These are phyloP conservation scores for Vanessa tameamea DNA, from an alignment of 1,140 invertebrate species.

Conservation along the genomic window DNA sequence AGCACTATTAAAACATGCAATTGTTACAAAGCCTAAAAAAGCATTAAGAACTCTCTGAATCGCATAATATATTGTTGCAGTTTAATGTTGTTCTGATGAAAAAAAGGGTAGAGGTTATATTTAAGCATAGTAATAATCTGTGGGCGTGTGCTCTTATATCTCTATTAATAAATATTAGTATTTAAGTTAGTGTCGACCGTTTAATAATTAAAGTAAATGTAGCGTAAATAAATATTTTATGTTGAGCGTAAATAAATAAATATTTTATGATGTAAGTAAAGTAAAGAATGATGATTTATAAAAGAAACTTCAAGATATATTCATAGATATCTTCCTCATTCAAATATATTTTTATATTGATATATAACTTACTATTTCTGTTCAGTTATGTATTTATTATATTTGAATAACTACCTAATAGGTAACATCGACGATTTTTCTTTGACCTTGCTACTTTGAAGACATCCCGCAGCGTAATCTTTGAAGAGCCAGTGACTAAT, in stretches of 20 bases:
- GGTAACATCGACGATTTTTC: conserved; percentile 8
- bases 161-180: no score
- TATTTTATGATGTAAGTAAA: no score
- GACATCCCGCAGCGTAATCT: conserved; percentile 4
- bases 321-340: no score
- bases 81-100: background rate
- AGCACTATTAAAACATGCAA: conserved; percentile 5
- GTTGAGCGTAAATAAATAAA: no score
- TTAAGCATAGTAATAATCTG: no score
- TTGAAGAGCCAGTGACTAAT: conserved; percentile 34
- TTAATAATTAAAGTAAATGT: no score
- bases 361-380: background rate
- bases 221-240: no score
- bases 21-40: background rate
- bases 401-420: conserved; percentile 29
- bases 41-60: background rate
- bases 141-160: no score
- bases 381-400: background rate
- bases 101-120: no score
- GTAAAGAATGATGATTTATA: no score
- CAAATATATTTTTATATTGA: background rate
- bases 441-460: conserved; percentile 21
- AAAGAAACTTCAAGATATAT: no score
- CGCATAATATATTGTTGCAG: background rate
- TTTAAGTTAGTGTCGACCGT: no score